Percentiles rank a stretch among this genome's conserved stretches.
Conservation (phyloP, 1,140 invertebrate species). For the Platyscapa corneri region DNA sequence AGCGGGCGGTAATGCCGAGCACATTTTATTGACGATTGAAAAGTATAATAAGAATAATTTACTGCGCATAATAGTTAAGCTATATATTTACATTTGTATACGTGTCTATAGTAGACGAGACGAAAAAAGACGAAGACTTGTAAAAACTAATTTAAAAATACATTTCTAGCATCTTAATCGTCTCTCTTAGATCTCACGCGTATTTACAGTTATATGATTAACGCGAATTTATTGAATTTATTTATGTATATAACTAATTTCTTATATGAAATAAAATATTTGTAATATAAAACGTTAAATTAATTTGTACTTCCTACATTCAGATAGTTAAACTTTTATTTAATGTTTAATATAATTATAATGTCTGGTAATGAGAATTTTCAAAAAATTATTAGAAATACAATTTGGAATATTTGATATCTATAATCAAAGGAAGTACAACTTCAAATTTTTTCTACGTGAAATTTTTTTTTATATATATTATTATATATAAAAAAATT, state of each 20-base stretch:
- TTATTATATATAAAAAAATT: too few species aligned
- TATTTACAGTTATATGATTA: background rate
- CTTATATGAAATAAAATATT: too few species aligned
- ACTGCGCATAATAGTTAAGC: slow-evolving; percentile 2
- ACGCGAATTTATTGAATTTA: background rate
- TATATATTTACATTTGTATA: background rate
- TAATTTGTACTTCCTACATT: too few species aligned
- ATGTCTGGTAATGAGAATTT: too few species aligned
- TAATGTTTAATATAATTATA: too few species aligned
- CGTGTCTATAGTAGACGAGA: background rate
- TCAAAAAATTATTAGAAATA: too few species aligned
- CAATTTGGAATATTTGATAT: too few species aligned
- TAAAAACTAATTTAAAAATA: slow-evolving; percentile 19
- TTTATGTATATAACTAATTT: background rate
- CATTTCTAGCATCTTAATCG: background rate
- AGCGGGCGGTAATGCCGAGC: slow-evolving; percentile 20
- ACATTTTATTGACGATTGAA: slow-evolving; percentile 10
- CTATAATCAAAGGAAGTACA: too few species aligned
- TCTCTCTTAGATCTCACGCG: background rate
- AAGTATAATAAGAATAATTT: slow-evolving; percentile 22
- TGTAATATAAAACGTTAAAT: too few species aligned
- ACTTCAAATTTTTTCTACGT: too few species aligned
- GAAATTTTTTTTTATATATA: too few species aligned
- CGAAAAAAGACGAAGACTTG: background rate
- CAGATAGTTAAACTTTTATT: too few species aligned